Evolutionary conservation across 1,140 invertebrate species (phyloP).

Genomic region (Drosophila erecta): DNA sequence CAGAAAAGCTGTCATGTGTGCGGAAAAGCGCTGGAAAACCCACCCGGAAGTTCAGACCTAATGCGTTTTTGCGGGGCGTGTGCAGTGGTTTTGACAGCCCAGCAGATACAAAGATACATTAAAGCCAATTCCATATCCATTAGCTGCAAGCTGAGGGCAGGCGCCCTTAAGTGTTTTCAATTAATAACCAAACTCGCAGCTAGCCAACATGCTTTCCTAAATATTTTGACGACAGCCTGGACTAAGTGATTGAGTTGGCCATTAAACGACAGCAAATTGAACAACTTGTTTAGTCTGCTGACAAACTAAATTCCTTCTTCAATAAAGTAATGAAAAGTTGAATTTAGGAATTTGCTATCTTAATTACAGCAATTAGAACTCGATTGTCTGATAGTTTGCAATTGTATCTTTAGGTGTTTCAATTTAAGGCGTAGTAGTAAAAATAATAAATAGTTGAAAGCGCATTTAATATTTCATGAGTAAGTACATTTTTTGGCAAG

Average conservation of each 20-base stretch:
- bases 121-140: constrained; percentile 67
- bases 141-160: constrained; percentile 40
- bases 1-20: constrained; percentile 47
- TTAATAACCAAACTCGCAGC: constrained; percentile 61
- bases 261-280: not conserved
- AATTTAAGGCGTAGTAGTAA: not conserved
- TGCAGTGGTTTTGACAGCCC: constrained; percentile 35
- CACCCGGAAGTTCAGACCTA: constrained; percentile 63
- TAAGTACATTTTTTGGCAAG: not conserved
- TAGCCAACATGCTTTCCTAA: constrained; percentile 37
- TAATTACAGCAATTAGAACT: not conserved
- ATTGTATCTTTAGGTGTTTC: not conserved
- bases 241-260: constrained; percentile 19
- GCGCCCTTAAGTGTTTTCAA: constrained; percentile 59
- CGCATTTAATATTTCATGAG: not conserved
- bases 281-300: not conserved
- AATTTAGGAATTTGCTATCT: constrained; percentile 9
- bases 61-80: constrained; percentile 53
- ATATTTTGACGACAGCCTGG: constrained; percentile 36
- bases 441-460: not conserved
- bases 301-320: not conserved
- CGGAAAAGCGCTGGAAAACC: constrained; percentile 52
- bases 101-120: constrained; percentile 63
- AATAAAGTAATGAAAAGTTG: not conserved
- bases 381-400: not conserved